Percentiles rank a stretch among this genome's conserved stretches.
phyloP scores from a whole-genome alignment of 1,140 invertebrate species.

The Cyclargus thomasi region DNA sequence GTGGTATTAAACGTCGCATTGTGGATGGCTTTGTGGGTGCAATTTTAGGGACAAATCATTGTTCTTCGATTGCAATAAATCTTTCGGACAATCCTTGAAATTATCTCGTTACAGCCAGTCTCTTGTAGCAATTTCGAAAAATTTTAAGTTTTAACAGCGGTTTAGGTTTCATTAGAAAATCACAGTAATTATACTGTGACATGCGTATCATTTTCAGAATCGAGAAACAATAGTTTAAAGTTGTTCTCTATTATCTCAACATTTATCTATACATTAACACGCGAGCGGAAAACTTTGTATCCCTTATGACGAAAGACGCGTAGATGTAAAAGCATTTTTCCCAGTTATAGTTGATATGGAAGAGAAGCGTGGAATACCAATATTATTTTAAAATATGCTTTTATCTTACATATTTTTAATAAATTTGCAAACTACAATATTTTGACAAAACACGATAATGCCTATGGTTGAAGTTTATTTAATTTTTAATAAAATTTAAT shows the following conservation, averaged over 20 bases:
- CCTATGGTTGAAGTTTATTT: too few relatives aligned
- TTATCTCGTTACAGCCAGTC: neutral
- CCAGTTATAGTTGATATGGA: too few relatives aligned
- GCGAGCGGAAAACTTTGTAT: too few relatives aligned
- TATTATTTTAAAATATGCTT: too few relatives aligned
- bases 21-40: conserved; percentile 33
- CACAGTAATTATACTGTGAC: neutral
- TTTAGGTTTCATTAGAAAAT: neutral
- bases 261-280: too few relatives aligned
- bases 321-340: too few relatives aligned
- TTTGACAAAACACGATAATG: too few relatives aligned
- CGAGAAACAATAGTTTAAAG: neutral
- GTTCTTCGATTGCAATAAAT: conserved; percentile 16
- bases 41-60: conserved; percentile 31
- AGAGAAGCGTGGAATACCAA: too few relatives aligned
- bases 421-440: too few relatives aligned
- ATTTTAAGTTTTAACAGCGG: neutral
- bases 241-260: neutral
- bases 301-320: too few relatives aligned
- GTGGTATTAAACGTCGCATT: conserved; percentile 35
- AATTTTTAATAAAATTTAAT: too few relatives aligned
- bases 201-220: neutral
- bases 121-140: neutral
- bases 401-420: too few relatives aligned
- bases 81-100: neutral